Conservation (phyloP, 2,888 invertebrate species). For the Drosophila algonquin region DNA sequence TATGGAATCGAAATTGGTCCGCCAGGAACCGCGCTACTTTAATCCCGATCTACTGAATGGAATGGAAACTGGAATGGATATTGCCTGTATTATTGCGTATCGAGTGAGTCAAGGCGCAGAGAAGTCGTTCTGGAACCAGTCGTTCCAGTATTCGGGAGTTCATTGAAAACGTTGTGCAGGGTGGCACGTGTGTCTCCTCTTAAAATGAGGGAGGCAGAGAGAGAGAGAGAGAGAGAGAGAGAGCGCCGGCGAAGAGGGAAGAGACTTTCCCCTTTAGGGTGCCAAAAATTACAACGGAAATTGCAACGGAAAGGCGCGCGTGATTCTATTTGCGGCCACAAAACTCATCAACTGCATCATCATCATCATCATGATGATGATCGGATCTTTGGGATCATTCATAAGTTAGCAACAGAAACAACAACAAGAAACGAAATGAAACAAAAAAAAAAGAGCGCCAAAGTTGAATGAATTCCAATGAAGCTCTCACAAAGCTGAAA, state of each 20-base stretch:
- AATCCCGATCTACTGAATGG: too few relatives aligned
- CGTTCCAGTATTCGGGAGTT: conserved; percentile 20
- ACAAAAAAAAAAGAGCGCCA: conserved; percentile 30
- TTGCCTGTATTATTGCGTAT: conserved; percentile 17
- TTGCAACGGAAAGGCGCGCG: conserved; percentile 56
- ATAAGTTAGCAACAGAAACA: conserved; percentile 52
- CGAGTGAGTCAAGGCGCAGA: conserved; percentile 4
- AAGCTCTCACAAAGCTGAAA: conserved; percentile 1
- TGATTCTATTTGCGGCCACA: conserved; percentile 65
- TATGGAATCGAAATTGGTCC: background rate
- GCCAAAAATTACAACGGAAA: conserved; percentile 65
- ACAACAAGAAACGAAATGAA: conserved; percentile 23
- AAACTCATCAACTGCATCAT: conserved; percentile 39
- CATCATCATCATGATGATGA: conserved; percentile 45
- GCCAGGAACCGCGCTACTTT: too few relatives aligned
- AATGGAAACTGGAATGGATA: conserved; percentile 1
- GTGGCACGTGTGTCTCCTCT: conserved; percentile 23
- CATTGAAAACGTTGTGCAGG: conserved; percentile 14
- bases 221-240: too few relatives aligned
- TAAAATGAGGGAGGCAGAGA: too few relatives aligned
- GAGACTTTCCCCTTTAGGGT: background rate
- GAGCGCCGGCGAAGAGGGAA: background rate
- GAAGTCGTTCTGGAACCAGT: background rate
- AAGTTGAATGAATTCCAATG: conserved; percentile 43
- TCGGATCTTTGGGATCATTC: conserved; percentile 56